A percentile compares a stretch with the other conserved stretches of the same genome.
Evolutionary conservation across 2,113 vertebrate genomes (phyloP).

Genomic region (Cephalophus harveyi): DNA sequence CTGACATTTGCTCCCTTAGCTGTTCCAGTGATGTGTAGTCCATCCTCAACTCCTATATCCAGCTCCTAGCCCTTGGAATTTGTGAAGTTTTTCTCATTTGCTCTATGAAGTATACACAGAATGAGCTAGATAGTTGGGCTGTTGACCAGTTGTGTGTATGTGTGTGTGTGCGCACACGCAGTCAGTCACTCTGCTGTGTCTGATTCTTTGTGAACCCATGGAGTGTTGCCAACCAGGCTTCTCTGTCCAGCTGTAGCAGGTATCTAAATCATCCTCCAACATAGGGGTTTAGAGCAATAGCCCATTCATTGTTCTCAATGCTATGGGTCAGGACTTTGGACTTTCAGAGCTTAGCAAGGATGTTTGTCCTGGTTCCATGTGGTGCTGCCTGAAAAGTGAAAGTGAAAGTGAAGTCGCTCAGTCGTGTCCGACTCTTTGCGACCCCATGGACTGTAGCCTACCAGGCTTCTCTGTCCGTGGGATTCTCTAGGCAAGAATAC

Average conservation of each 20-base stretch:
- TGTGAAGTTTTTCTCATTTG: neutral
- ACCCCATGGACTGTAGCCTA: too few relatives aligned
- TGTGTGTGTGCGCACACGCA: fast-evolving
- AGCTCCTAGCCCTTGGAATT: neutral
- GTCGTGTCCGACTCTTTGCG: too few relatives aligned
- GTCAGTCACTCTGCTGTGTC: neutral
- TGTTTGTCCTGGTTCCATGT: neutral
- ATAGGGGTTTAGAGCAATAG: neutral
- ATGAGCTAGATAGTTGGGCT: neutral
- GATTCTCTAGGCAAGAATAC: too few relatives aligned
- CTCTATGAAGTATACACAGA: neutral
- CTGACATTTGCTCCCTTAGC: neutral
- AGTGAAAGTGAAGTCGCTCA: too few relatives aligned
- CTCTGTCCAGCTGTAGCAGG: neutral
- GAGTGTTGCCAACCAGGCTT: neutral
- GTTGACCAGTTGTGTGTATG: neutral
- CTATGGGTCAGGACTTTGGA: neutral
- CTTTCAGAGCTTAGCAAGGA: neutral
- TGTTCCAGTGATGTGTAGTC: neutral
- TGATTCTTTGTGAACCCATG: neutral
- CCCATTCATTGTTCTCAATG: neutral
- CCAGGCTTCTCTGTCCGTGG: too few relatives aligned
- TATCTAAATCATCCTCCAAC: neutral
- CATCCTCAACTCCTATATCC: neutral
- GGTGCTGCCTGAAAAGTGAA: too few relatives aligned